Evolutionary conservation across 2,888 invertebrate genomes (phyloP), one percentile per base, ranked within the genome.

Genomic region (Epiblema foenella): DNA sequence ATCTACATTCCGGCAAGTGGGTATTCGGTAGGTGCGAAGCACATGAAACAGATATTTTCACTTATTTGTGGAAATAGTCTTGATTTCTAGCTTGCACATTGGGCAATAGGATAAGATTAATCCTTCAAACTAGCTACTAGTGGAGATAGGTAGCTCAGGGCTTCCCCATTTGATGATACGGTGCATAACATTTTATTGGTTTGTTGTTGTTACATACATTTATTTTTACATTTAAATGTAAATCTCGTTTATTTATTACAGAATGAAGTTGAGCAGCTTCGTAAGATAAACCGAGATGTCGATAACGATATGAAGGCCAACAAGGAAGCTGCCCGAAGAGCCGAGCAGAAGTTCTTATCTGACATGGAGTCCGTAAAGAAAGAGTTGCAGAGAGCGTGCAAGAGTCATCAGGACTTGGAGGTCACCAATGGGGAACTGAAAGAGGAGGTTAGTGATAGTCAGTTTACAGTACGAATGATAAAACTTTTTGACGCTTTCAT

Each of bases 341-440:
- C 87, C 15, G 95, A 95, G 77, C 80, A 83, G 54, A 81, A 82
- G 58, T 89, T 91, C 75, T 81, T 88, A 73, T 89, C 87, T 24
- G 95, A 95, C 78, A 78, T 95, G 60, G 94, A 94, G 12, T 77
- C 82, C 15, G 84, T 95, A 66, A 93, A 94, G 67, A 90, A 89
- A 54, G 94, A 95, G 76, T 85, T 95, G 64, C 87, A 85, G 52
- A 91, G 95, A 67, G 77, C 93, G 24, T 91, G 89, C 77, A 95
- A 95, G 83, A 94, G 94, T 76, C 91, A 94, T 73, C 92, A 95
- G 80, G 95, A 96, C 68, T 88, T 95, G 68, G 96, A 96, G 80
- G 95, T 95, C 57, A 95, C 95, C 37, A 96, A 95, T 77, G 94
- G 95, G 69, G 96, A 96, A 86, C 87, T 96, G 11, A 94, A 94